These are phyloP conservation scores for Eurystomus glaucurus DNA, from an alignment of 2,797 vertebrate species.

Conservation along the genomic window DNA sequence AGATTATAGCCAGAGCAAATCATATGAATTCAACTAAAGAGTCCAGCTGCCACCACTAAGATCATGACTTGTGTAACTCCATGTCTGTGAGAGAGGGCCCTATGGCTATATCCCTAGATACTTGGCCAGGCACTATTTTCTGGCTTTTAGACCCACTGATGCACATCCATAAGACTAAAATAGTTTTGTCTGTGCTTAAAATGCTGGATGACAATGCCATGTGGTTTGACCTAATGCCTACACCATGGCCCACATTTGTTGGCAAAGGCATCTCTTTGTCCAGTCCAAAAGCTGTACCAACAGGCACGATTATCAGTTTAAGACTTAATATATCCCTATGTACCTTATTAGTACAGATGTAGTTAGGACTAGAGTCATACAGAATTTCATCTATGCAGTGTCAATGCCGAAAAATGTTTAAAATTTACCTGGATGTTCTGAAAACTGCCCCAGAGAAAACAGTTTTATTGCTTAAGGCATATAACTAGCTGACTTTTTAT, in stretches of 20 bases:
- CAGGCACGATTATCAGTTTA: background rate
- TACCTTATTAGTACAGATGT: background rate
- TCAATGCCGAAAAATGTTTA: background rate
- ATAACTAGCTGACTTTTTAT: background rate
- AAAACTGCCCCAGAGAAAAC: background rate
- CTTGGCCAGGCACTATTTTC: background rate
- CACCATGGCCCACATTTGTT: background rate
- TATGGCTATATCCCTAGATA: background rate
- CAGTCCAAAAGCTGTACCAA: background rate
- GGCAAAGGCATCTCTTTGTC: background rate
- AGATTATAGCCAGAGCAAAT: background rate
- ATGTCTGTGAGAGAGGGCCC: background rate
- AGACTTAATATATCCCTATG: background rate
- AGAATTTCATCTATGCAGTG: background rate
- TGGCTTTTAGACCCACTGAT: background rate
- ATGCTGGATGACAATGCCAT: background rate
- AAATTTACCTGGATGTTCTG: background rate
- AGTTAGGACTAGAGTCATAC: background rate
- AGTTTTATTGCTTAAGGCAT: background rate
- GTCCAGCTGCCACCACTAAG: rapidly evolving
- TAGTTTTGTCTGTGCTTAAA: background rate
- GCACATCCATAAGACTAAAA: background rate
- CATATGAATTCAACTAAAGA: background rate
- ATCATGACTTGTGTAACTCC: background rate
- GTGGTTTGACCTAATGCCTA: background rate